Evolutionary conservation across 2,888 invertebrate genomes (phyloP).

Genomic region (Tiliacea aurago): DNA sequence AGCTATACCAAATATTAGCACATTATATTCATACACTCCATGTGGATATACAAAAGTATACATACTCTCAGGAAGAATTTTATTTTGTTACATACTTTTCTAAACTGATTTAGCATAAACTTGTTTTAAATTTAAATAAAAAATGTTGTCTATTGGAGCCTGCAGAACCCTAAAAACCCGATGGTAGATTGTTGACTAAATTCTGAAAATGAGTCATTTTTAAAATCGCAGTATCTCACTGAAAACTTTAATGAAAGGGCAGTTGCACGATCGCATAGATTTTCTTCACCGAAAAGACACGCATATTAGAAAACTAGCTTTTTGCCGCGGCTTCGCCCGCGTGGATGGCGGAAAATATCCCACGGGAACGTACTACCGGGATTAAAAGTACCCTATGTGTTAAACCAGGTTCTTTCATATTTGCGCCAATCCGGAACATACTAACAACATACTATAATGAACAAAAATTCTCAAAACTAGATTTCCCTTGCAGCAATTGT

Average conservation of each 20-base stretch:
- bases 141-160: not conserved
- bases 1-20: slow-evolving; percentile 57
- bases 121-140: not conserved
- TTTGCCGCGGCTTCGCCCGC: no score
- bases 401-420: no score
- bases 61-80: not conserved
- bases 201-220: not conserved
- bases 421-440: no score
- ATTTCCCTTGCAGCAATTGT: no score
- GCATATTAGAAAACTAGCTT: not conserved
- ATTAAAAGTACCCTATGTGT: no score
- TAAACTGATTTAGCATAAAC: not conserved
- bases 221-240: not conserved
- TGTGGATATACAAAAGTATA: not conserved
- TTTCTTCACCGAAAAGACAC: not conserved
- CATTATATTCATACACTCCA: slow-evolving; percentile 31
- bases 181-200: not conserved
- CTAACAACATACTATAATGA: no score
- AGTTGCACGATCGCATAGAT: slow-evolving; percentile 24
- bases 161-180: no score
- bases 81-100: not conserved
- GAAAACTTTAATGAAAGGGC: not conserved
- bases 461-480: no score
- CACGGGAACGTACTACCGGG: no score
- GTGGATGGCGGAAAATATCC: no score